Conservation (phyloP, 2,797 vertebrate species). For the Falco naumanni region DNA sequence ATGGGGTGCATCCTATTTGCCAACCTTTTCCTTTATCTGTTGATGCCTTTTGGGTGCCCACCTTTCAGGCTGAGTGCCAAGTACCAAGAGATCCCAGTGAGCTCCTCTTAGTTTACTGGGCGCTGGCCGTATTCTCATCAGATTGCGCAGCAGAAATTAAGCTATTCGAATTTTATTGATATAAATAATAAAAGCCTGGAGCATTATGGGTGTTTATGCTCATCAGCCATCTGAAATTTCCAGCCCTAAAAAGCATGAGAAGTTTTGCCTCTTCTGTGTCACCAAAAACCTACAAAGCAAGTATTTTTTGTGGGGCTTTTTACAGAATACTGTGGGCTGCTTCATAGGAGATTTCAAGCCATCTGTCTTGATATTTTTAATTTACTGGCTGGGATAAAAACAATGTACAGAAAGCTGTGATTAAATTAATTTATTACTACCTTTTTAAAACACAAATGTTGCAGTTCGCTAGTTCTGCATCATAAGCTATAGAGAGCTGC, state of each 20-base stretch:
- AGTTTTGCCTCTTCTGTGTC: background rate
- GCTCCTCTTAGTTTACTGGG: background rate
- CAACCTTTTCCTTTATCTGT: background rate
- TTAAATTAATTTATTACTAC: constrained; percentile 13
- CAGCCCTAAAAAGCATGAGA: background rate
- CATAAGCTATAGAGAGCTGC: background rate
- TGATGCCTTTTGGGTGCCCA: background rate
- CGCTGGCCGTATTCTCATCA: background rate
- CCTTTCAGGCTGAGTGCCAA: background rate
- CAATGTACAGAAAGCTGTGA: background rate
- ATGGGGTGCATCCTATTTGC: background rate
- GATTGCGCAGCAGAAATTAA: background rate
- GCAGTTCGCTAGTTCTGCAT: background rate
- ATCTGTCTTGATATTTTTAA: constrained; percentile 31
- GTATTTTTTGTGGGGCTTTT: constrained; percentile 29
- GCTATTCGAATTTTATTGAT: background rate
- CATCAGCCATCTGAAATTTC: background rate
- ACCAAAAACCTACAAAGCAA: background rate
- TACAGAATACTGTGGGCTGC: constrained; percentile 28
- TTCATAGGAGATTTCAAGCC: background rate
- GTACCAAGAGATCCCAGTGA: background rate
- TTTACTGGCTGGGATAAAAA: background rate
- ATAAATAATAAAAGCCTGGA: background rate
- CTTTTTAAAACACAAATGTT: background rate
- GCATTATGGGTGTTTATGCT: background rate